phyloP scores from a whole-genome alignment of 2,888 invertebrate genomes.

The Ophion ellenae region DNA sequence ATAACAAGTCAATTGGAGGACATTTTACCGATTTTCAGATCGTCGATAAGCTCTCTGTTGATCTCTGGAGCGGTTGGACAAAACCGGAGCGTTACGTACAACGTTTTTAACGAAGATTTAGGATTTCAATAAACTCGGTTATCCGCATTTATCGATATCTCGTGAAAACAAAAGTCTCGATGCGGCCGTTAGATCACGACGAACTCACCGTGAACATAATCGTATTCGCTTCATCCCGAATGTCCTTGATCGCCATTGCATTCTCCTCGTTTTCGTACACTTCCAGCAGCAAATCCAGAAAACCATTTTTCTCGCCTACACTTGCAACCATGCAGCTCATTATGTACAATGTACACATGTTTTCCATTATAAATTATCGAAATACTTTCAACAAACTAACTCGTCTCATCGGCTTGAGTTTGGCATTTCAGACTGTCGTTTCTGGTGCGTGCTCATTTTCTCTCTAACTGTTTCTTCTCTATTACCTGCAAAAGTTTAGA shows the following conservation, averaged over 20 bases:
- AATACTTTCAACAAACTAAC: neutral
- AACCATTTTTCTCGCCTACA: constrained; percentile 87
- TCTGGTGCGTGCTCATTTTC: too few relatives aligned
- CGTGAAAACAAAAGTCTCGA: neutral
- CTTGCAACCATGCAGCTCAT: constrained; percentile 75
- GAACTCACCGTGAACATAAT: neutral
- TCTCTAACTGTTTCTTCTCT: constrained; percentile 65
- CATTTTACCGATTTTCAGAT: constrained; percentile 81
- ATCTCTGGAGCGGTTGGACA: constrained; percentile 85
- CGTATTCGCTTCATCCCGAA: constrained; percentile 90
- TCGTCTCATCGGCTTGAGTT: constrained; percentile 8
- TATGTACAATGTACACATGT: neutral
- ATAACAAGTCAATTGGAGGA: too few relatives aligned
- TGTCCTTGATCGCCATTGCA: constrained; percentile 86
- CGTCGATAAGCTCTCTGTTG: constrained; percentile 83
- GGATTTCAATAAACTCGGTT: too few relatives aligned
- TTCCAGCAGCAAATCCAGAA: constrained; percentile 88
- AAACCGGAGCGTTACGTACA: constrained; percentile 80
- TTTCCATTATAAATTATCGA: too few relatives aligned
- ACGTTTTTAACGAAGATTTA: too few relatives aligned
- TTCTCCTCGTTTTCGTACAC: constrained; percentile 86
- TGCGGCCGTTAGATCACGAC: neutral
- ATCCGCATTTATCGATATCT: too few relatives aligned
- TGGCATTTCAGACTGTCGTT: neutral
- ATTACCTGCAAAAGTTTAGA: constrained; percentile 69